Evolutionary conservation across 1,140 invertebrate genomes (phyloP).

Genomic region (Pachypeltis micranthus): DNA sequence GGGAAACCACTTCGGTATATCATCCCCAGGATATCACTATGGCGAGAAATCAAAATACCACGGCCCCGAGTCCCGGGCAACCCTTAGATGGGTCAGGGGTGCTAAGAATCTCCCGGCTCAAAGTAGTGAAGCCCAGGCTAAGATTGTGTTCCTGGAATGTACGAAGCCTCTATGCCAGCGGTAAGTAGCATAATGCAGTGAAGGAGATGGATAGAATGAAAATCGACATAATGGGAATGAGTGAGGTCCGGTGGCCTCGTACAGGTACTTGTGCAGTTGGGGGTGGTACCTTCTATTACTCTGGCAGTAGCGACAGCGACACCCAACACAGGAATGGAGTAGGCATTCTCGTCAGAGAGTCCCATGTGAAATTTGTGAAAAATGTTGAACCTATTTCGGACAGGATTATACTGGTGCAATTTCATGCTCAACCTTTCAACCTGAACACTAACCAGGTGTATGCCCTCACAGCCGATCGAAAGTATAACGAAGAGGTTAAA

Average conservation of each 20-base stretch:
- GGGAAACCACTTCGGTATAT: not conserved
- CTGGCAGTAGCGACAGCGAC: conserved; percentile 10
- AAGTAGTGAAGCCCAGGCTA: conserved; percentile 1
- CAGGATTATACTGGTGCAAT: conserved; percentile 1
- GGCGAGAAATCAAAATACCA: not conserved
- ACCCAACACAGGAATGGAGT: conserved; percentile 12
- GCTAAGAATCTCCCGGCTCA: not conserved
- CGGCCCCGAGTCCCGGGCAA: not conserved
- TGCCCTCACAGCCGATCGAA: conserved; percentile 10
- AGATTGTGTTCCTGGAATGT: conserved; percentile 25
- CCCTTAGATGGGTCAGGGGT: not conserved
- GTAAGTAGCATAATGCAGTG: conserved; percentile 23
- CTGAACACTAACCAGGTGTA: conserved; percentile 16
- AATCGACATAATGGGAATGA: conserved; percentile 21
- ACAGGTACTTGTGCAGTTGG: conserved; percentile 9
- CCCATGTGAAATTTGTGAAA: conserved; percentile 3
- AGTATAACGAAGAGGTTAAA: conserved; percentile 13
- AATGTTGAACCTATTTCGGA: conserved; percentile 3
- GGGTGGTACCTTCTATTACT: conserved; percentile 15
- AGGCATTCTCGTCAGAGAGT: conserved; percentile 4
- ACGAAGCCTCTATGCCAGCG: conserved; percentile 19
- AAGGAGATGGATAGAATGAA: conserved; percentile 23
- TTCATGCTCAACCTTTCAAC: not conserved
- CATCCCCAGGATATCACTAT: not conserved
- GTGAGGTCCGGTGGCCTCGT: conserved; percentile 24